phyloP scores from a whole-genome alignment of 2,888 invertebrate genomes.

The Acronicta alni region DNA sequence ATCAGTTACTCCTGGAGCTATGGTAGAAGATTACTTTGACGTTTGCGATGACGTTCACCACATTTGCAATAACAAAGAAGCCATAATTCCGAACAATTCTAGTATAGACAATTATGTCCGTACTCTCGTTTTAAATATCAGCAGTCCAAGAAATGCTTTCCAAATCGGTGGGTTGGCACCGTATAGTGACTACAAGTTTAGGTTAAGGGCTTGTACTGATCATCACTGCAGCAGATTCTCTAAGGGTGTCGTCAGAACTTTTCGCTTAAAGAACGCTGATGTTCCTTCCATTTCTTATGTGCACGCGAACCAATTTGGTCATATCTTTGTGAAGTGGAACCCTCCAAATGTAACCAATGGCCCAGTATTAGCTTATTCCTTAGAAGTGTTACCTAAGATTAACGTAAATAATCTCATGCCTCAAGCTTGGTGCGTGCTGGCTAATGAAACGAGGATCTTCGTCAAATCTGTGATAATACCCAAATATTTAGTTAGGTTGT shows the following conservation, averaged over 20 bases:
- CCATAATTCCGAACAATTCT: constrained; percentile 64
- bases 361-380: constrained; percentile 75
- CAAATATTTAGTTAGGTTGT: constrained; percentile 62
- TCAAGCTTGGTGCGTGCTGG: constrained; percentile 71
- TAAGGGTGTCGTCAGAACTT: constrained; percentile 74
- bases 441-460: constrained; percentile 56
- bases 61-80: constrained; percentile 67
- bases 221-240: constrained; percentile 74
- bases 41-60: constrained; percentile 67
- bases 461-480: constrained; percentile 62
- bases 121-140: constrained; percentile 70
- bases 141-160: constrained; percentile 61
- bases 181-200: constrained; percentile 80
- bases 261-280: constrained; percentile 69
- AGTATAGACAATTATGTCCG: constrained; percentile 66
- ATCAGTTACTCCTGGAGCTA: constrained; percentile 69
- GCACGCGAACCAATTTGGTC: constrained; percentile 60
- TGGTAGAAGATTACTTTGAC: constrained; percentile 78
- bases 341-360: constrained; percentile 77
- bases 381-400: constrained; percentile 74
- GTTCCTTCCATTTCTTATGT: constrained; percentile 62
- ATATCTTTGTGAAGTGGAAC: constrained; percentile 73
- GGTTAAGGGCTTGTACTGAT: constrained; percentile 74
- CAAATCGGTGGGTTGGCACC: constrained; percentile 77
- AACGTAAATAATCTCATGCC: constrained; percentile 60